Evolutionary conservation across 1,140 invertebrate species (phyloP).

Genomic region (Achatina immaculata): DNA sequence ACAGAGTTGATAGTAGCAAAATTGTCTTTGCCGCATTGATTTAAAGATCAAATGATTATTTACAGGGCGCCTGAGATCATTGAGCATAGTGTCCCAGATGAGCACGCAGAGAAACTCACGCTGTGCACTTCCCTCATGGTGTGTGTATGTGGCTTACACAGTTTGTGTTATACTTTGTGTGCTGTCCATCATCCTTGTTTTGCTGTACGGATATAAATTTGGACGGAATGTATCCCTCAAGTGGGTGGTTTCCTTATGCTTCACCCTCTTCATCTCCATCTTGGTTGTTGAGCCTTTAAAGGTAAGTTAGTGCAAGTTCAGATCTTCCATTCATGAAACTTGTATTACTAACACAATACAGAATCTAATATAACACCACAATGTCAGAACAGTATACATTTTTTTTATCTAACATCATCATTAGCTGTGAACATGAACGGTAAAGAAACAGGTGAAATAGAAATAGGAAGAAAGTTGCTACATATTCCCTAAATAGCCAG

Average conservation of each 20-base stretch:
- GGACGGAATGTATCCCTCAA: slow-evolving; percentile 54
- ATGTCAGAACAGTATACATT: no score
- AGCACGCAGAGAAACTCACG: background rate
- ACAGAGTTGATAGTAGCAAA: no score
- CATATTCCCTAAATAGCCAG: no score
- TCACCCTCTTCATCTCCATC: slow-evolving; percentile 56
- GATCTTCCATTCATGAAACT: background rate
- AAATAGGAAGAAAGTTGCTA: no score
- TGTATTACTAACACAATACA: no score
- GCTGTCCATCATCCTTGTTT: slow-evolving; percentile 58
- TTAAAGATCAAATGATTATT: no score
- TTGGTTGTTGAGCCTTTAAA: slow-evolving; percentile 67
- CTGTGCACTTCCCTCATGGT: slow-evolving; percentile 58
- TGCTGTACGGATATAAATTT: slow-evolving; percentile 63
- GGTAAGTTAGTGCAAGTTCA: slow-evolving; percentile 43
- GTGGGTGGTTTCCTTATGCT: slow-evolving; percentile 63
- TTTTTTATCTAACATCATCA: no score
- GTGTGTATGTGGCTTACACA: slow-evolving; percentile 59
- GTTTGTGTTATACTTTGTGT: slow-evolving; percentile 52
- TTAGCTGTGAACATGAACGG: no score
- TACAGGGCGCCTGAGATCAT: background rate
- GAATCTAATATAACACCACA: no score
- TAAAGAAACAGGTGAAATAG: no score
- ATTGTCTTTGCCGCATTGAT: no score
- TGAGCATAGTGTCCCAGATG: slow-evolving; percentile 8